A percentile compares a stretch with the other conserved stretches of the same genome.
phyloP scores from a whole-genome alignment of 2,888 invertebrate species.

The Leptinotarsa peninsularis region DNA sequence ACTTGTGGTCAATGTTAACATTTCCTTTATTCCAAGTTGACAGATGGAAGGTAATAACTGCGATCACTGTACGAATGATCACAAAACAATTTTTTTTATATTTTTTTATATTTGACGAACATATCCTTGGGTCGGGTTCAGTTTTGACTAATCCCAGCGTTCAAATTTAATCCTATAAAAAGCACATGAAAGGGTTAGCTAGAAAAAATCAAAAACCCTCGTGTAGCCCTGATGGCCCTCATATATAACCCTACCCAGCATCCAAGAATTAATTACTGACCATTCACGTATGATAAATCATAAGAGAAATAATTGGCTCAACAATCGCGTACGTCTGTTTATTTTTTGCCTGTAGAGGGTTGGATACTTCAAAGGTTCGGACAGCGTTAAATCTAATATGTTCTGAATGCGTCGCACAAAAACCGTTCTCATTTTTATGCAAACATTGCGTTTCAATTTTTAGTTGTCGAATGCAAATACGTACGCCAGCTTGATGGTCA shows the following conservation, averaged over 20 bases:
- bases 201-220: conserved; percentile 4
- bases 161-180: neutral
- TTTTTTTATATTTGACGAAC: neutral
- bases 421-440: conserved; percentile 49
- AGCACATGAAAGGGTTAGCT: neutral
- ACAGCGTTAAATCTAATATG: conserved; percentile 46
- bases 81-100: too few species aligned
- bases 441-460: conserved; percentile 49
- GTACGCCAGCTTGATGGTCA: conserved; percentile 16
- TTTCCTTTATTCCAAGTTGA: too few species aligned
- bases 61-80: too few species aligned
- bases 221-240: neutral
- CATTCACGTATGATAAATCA: conserved; percentile 56
- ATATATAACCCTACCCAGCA: neutral
- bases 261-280: conserved; percentile 53
- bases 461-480: conserved; percentile 45
- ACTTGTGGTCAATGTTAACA: too few species aligned
- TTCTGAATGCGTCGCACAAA: conserved; percentile 44
- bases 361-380: conserved; percentile 48
- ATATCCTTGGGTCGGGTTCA: neutral
- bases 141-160: neutral
- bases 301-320: conserved; percentile 56
- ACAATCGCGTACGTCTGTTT: conserved; percentile 18
- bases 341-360: conserved; percentile 27
- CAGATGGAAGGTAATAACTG: too few species aligned